These are phyloP conservation scores for Eudyptes chrysolophus DNA, from an alignment of 2,113 vertebrate species.

Conservation along the genomic window DNA sequence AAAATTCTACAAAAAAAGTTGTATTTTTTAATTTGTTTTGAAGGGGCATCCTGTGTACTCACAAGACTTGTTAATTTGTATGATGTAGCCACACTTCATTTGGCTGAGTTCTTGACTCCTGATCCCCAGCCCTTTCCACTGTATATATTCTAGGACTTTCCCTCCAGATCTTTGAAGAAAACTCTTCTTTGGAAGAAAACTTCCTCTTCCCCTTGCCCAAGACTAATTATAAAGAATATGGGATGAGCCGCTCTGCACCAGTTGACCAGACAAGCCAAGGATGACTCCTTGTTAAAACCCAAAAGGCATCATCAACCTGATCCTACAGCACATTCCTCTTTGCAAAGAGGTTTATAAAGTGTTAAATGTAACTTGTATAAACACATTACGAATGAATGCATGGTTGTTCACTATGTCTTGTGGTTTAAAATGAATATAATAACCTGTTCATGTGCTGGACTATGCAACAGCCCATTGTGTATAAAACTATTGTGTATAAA, in stretches of 20 bases:
- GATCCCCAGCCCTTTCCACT: neutral
- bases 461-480: neutral
- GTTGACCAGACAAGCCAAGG: neutral
- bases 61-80: neutral
- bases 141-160: neutral
- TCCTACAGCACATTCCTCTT: neutral
- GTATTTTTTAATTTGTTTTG: neutral
- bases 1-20: neutral
- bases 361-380: neutral
- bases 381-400: rapidly evolving
- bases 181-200: neutral
- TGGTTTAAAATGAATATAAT: neutral
- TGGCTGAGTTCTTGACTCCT: neutral
- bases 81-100: neutral
- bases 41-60: neutral
- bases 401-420: neutral
- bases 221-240: neutral
- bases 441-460: neutral
- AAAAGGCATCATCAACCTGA: neutral
- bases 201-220: neutral
- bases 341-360: neutral
- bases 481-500: too few relatives aligned
- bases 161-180: neutral
- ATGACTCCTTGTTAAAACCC: neutral
- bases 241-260: neutral